Percentiles rank a stretch among this genome's conserved stretches.
phyloP scores from a whole-genome alignment of 2,888 invertebrate genomes.

The Linyphia triangularis region DNA sequence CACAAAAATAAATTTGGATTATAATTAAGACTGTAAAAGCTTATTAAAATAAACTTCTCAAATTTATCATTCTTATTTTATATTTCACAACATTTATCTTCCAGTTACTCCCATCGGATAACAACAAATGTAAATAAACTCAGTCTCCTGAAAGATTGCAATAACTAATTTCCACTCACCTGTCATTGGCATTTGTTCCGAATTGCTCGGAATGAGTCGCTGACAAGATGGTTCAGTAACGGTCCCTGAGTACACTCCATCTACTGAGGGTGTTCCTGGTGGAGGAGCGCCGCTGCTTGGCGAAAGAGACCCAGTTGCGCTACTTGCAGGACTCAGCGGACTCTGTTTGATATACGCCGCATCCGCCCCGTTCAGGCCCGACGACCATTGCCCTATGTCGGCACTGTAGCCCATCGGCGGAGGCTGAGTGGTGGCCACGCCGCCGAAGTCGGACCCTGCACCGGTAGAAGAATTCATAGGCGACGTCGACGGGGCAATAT shows the following conservation, averaged over 20 bases:
- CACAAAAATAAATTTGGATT: too few species aligned
- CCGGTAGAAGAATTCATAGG: conserved; percentile 40
- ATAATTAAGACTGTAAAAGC: too few species aligned
- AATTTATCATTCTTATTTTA: too few species aligned
- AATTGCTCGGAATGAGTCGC: conserved; percentile 20
- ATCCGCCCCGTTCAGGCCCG: neutral
- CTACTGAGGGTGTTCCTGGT: conserved; percentile 3
- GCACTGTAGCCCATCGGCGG: conserved; percentile 32
- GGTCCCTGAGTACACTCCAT: conserved; percentile 16
- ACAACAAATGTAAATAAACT: too few species aligned
- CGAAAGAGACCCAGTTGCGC: conserved; percentile 50
- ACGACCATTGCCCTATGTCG: conserved; percentile 13
- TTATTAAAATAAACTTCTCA: too few species aligned
- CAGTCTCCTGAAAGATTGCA: too few species aligned
- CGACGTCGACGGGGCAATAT: neutral
- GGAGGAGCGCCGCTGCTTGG: conserved; percentile 33
- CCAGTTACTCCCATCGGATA: too few species aligned
- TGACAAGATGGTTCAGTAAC: conserved; percentile 56
- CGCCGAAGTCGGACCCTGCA: conserved; percentile 59
- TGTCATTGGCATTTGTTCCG: conserved; percentile 28
- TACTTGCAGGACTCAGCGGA: conserved; percentile 68
- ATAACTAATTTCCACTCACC: conserved; percentile 14
- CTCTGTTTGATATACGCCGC: conserved; percentile 56
- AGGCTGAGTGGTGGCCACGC: conserved; percentile 48
- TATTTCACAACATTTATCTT: too few species aligned